Conservation (phyloP, 1,140 invertebrate species). For the Eriocheir sinensis region DNA sequence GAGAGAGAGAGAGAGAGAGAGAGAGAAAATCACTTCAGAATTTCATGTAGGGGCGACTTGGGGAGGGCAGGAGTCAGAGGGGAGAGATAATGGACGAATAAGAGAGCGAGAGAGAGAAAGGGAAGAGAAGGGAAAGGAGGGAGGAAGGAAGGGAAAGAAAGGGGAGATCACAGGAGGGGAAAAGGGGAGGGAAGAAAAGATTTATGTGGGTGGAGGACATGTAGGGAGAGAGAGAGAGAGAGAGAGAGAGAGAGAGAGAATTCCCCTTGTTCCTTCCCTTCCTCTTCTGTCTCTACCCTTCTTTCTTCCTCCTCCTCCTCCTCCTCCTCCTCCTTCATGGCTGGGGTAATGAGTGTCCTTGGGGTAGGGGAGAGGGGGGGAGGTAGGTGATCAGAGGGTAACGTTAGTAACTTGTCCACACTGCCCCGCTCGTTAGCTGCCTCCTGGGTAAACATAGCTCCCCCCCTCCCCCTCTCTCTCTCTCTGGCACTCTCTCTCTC, state of each 20-base stretch:
- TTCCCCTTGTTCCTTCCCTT: neutral
- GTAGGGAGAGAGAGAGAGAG: neutral
- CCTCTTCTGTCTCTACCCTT: neutral
- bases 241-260: neutral
- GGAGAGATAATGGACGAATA: neutral
- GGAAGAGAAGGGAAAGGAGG: neutral
- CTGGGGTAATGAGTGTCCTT: neutral
- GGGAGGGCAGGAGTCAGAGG: neutral
- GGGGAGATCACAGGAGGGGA: neutral
- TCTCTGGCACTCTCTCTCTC: conserved; percentile 51
- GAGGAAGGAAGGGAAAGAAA: too few species aligned
- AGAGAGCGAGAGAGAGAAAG: neutral
- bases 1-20: conserved; percentile 15
- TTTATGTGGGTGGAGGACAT: neutral
- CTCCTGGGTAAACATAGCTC: neutral
- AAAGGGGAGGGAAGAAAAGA: neutral
- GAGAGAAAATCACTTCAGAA: neutral
- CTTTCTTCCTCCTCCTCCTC: neutral
- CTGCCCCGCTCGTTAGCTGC: conserved; percentile 31
- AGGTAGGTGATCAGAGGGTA: conserved; percentile 54
- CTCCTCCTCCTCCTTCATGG: neutral
- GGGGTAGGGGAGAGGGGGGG: neutral
- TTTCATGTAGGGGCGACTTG: neutral
- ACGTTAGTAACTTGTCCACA: conserved; percentile 60
- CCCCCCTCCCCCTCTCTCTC: conserved; percentile 38